These are phyloP conservation scores for Salvelinus fontinalis DNA, from an alignment of 2,113 vertebrate genomes.

Conservation along the genomic window DNA sequence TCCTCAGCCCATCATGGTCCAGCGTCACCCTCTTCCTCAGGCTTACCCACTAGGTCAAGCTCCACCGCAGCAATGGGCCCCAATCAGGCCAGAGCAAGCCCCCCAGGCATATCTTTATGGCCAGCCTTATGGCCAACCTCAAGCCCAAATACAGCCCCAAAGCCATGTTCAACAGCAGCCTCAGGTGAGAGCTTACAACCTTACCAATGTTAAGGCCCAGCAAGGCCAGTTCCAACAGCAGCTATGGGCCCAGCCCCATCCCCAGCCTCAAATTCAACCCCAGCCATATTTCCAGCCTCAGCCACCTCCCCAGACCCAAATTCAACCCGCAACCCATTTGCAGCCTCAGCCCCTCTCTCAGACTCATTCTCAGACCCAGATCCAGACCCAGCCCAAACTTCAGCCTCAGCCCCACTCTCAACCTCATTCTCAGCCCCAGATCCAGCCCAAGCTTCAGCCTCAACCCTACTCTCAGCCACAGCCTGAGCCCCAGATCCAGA, in stretches of 20 bases:
- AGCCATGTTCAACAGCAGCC: slow-evolving; percentile 33
- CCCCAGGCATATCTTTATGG: slow-evolving; percentile 41
- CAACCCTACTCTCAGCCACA: slow-evolving; percentile 12
- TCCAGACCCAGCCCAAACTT: slow-evolving; percentile 16
- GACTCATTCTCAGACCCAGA: slow-evolving; percentile 33
- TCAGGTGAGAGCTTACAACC: slow-evolving; percentile 27
- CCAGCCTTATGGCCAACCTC: slow-evolving; percentile 36
- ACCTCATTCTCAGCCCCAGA: slow-evolving; percentile 28
- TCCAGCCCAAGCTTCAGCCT: slow-evolving; percentile 35
- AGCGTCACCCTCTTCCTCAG: slow-evolving; percentile 19
- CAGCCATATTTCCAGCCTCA: neutral
- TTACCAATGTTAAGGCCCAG: slow-evolving; percentile 35
- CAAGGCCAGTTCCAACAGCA: slow-evolving; percentile 52
- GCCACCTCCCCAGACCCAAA: neutral
- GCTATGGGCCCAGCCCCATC: slow-evolving; percentile 20
- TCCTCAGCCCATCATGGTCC: neutral
- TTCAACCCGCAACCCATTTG: neutral
- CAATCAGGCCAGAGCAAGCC: slow-evolving; percentile 18
- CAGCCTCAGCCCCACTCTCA: slow-evolving; percentile 20
- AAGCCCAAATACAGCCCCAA: slow-evolving; percentile 33
- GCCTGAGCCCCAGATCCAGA: neutral
- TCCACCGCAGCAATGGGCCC: slow-evolving; percentile 39
- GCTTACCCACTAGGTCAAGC: slow-evolving; percentile 32
- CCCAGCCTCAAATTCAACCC: neutral
- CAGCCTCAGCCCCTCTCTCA: slow-evolving; percentile 25